phyloP scores from a whole-genome alignment of 2,113 vertebrate genomes.

The Globicephala melas region DNA sequence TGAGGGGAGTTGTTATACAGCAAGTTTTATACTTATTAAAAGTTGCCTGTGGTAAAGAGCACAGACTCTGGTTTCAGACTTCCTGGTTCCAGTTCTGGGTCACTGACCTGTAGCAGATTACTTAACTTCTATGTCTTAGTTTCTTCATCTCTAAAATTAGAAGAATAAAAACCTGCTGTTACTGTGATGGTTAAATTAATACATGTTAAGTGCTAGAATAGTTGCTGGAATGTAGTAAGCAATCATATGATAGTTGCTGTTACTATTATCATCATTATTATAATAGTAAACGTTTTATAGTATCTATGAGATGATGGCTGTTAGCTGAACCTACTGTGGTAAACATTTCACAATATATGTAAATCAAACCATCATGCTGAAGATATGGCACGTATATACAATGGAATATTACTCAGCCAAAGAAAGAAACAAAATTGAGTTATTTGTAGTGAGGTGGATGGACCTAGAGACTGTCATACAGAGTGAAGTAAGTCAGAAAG shows the following conservation, averaged over 20 bases:
- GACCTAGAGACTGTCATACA: too few species aligned
- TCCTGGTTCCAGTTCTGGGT: not conserved
- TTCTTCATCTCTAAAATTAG: conserved; percentile 1
- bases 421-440: too few species aligned
- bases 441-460: too few species aligned
- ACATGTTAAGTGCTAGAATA: not conserved
- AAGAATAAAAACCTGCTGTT: not conserved
- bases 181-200: not conserved
- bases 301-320: not conserved
- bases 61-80: not conserved
- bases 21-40: not conserved
- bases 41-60: not conserved
- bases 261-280: not conserved
- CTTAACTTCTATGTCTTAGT: not conserved
- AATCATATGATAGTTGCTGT: not conserved
- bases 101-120: not conserved
- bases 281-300: not conserved
- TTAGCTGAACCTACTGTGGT: not conserved
- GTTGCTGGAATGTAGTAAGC: not conserved
- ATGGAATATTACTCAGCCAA: too few species aligned
- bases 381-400: too few species aligned
- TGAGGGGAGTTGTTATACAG: not conserved
- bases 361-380: not conserved
- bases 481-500: too few species aligned
- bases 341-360: not conserved